Base-by-base conservation (phyloP, 2,888 invertebrate genomes). In the Gasteruption jaculator region DNA sequence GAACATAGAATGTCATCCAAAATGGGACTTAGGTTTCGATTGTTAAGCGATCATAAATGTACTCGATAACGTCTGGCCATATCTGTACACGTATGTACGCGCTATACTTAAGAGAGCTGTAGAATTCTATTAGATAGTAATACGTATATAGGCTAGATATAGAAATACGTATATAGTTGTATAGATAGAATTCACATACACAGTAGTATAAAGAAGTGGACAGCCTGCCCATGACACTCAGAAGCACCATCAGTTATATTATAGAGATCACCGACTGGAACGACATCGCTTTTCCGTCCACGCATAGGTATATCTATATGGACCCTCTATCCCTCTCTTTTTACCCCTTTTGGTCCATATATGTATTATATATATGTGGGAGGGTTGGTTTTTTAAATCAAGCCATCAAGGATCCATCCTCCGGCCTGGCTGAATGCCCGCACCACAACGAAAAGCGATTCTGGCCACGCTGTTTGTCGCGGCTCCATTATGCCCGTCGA, bases 191-290 rank as follows among this genome's bases (percentile, higher is more conserved):
- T 11, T 14, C 42, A 32, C 14, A 30, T 31, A 48, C 53, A 54
- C 50, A 45, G 40, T 49, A 43, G 49, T 50, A 58, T 57, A 64
- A 66, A 66, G 64, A 66, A 65, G 64, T 64, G 65, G 60, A 61
- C 60, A 60, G 63, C 55, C 66, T 67, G 67, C 56, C 60, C 53
- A 53, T 67, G 67, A 67, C 67, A 67, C 67, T 64, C 63, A 58
- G 65, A 67, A 67, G 67, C 59, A 67, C 65, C 67, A 67, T 67
- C 67, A 61, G 67, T 66, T 67, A 63, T 64, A n/a, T n/a, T n/a
- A 59, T 52, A 60, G 65, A 62, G 61, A 53, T 61, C 56, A 58
- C 46, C 56, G 60, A 58, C 59, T 54, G 56, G 45, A 52, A 48
- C 47, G 35, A 24, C 39, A 41, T 33, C 34, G 44, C 33, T 35